Conservation (phyloP, 2,113 vertebrate genomes). For the Sialia sialis region DNA sequence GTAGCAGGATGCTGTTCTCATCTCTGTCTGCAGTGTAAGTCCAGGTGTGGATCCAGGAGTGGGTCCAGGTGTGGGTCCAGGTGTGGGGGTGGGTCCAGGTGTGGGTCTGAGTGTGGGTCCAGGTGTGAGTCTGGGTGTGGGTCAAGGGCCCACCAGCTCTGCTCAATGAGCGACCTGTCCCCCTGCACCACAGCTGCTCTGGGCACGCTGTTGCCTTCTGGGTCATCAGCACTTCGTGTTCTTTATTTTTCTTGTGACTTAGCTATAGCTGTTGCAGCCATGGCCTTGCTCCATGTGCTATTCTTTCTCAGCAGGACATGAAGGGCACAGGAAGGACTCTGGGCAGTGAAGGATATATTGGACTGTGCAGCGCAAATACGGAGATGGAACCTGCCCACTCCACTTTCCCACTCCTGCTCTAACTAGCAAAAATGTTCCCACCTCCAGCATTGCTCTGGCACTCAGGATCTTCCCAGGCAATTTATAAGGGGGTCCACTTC, state of each 20-base stretch:
- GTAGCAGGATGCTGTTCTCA: not conserved
- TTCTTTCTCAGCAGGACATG: accelerated
- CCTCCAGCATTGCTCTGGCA: not conserved
- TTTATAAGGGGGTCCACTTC: not conserved
- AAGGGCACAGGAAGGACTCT: not conserved
- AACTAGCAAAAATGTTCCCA: not conserved
- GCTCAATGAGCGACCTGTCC: accelerated
- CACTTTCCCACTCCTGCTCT: not conserved
- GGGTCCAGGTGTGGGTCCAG: too few species aligned
- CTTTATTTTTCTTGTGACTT: accelerated
- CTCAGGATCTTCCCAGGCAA: not conserved
- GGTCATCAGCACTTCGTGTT: accelerated
- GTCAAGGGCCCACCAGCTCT: not conserved
- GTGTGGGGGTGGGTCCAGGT: not conserved
- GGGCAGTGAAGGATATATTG: not conserved
- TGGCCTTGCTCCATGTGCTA: not conserved
- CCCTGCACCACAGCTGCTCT: not conserved
- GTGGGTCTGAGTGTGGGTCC: not conserved
- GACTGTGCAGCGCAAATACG: accelerated
- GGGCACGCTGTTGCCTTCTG: not conserved
- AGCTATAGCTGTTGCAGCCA: accelerated
- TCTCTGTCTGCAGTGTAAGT: not conserved
- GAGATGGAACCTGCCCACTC: not conserved
- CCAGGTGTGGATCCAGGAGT: not conserved
- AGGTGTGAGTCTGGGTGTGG: not conserved